Percentiles rank a stretch among this genome's conserved stretches.
phyloP scores from a whole-genome alignment of 2,113 vertebrate species.

The Eulemur rufifrons region DNA sequence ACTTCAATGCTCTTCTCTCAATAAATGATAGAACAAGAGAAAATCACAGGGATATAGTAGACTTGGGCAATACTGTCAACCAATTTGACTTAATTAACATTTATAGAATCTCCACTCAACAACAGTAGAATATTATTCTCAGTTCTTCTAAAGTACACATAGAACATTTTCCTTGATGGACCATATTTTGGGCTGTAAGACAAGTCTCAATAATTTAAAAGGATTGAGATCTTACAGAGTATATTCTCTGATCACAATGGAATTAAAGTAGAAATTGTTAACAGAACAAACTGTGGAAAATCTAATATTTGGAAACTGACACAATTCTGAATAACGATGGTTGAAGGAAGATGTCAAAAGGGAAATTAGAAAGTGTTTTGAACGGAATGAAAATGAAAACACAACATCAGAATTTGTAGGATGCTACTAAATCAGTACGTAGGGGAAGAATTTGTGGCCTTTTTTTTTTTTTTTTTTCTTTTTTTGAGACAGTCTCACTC shows the following conservation, averaged over 20 bases:
- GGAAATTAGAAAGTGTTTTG: neutral
- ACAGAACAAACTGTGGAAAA: neutral
- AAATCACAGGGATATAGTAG: neutral
- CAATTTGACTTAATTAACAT: neutral
- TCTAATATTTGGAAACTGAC: neutral
- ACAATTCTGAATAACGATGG: neutral
- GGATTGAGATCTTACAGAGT: neutral
- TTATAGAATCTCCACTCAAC: neutral
- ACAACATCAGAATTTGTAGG: neutral
- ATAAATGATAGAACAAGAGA: neutral
- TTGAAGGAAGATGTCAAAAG: neutral
- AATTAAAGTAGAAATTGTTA: neutral
- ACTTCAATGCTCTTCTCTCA: neutral
- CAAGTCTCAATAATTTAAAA: neutral
- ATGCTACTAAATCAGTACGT: neutral
- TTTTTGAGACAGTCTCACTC: too few species aligned
- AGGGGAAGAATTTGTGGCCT: neutral
- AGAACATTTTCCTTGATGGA: neutral
- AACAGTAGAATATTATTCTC: neutral
- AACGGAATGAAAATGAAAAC: neutral
- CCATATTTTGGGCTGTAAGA: neutral
- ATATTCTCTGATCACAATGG: neutral
- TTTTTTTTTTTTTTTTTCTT: too few species aligned
- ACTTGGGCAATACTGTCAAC: neutral
- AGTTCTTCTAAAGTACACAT: neutral